A percentile compares a stretch with the other conserved stretches of the same genome.
Conservation (phyloP, 2,888 invertebrate genomes). For the Nesidiocoris tenuis region DNA sequence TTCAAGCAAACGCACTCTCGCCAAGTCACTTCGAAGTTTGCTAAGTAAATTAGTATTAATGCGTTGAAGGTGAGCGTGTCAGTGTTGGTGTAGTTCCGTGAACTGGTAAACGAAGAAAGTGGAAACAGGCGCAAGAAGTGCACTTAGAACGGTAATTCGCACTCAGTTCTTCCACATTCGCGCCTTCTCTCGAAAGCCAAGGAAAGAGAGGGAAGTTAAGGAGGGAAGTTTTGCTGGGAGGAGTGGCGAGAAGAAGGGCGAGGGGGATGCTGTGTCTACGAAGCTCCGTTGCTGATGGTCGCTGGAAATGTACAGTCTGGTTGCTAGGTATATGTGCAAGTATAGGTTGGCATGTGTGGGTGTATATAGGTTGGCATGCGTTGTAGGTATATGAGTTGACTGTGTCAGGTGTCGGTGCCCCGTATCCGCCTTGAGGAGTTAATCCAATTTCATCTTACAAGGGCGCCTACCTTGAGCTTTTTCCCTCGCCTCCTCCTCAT, state of each 20-base stretch:
- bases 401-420: slow-evolving; percentile 30
- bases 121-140: not conserved
- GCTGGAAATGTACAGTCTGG: too few relatives aligned
- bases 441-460: slow-evolving; percentile 37
- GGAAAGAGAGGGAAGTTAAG: not conserved
- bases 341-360: not conserved
- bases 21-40: not conserved
- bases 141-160: not conserved
- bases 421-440: slow-evolving; percentile 21
- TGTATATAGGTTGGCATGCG: not conserved
- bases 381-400: slow-evolving; percentile 19
- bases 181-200: not conserved
- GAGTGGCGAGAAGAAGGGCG: not conserved
- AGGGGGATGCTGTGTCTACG: too few relatives aligned
- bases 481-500: slow-evolving; percentile 17
- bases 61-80: not conserved
- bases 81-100: not conserved
- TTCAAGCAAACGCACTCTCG: too few relatives aligned
- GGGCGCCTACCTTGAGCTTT: slow-evolving; percentile 3
- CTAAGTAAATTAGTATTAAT: not conserved
- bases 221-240: not conserved
- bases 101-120: not conserved
- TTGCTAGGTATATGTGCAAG: too few relatives aligned
- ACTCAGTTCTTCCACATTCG: not conserved
- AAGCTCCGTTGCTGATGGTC: too few relatives aligned